These are phyloP conservation scores for Pandion haliaetus DNA, from an alignment of 2,113 vertebrate species.

Conservation along the genomic window DNA sequence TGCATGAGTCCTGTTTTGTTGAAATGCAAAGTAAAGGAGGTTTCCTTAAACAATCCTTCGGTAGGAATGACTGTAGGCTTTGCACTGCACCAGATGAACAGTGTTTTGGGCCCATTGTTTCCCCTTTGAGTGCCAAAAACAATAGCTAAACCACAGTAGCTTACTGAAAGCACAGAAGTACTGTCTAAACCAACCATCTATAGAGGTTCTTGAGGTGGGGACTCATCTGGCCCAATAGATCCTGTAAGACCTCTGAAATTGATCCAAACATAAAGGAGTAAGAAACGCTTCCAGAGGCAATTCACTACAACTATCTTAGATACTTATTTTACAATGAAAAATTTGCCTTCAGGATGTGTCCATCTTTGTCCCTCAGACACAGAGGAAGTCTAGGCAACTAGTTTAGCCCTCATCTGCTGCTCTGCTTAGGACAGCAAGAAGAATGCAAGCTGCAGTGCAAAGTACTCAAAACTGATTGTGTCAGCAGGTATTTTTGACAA, in stretches of 20 bases:
- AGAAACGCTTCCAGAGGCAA: background rate
- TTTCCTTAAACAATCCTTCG: background rate
- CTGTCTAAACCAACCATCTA: background rate
- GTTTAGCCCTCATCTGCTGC: background rate
- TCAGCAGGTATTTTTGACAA: background rate
- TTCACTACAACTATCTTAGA: background rate
- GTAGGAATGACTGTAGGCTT: background rate
- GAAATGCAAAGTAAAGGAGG: background rate
- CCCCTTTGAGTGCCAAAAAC: background rate
- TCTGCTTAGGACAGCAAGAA: background rate
- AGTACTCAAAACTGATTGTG: background rate
- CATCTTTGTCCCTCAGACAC: background rate
- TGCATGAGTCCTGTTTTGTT: background rate
- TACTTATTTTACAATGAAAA: background rate
- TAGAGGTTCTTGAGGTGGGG: background rate
- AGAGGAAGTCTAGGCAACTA: background rate
- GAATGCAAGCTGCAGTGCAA: background rate
- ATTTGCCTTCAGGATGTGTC: background rate
- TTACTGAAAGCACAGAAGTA: background rate
- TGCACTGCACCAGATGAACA: background rate
- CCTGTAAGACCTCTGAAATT: background rate
- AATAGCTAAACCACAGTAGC: background rate
- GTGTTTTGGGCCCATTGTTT: background rate
- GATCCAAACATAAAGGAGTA: background rate
- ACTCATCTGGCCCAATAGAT: background rate